These are phyloP conservation scores for Sylvicola fuscatus DNA, from an alignment of 2,888 invertebrate species.

Conservation along the genomic window DNA sequence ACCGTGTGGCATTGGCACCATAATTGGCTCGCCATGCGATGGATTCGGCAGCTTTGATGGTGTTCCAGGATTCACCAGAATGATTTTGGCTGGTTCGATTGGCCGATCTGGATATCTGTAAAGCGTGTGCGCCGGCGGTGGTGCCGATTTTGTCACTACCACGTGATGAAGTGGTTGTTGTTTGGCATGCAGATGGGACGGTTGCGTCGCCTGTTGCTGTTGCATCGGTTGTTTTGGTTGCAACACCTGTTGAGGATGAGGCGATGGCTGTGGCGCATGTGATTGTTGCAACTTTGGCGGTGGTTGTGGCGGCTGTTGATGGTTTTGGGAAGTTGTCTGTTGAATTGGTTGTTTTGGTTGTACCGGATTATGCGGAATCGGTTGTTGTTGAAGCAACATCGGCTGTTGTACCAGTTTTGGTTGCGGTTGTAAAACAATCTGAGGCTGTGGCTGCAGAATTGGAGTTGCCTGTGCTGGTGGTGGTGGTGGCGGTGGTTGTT, in stretches of 20 bases:
- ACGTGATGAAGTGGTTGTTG: slow-evolving; percentile 3
- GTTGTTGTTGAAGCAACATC: not conserved
- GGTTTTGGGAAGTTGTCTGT: not conserved
- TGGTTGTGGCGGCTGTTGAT: not conserved
- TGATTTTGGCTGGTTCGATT: too few relatives aligned
- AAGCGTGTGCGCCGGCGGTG: not conserved
- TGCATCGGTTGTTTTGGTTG: too few relatives aligned
- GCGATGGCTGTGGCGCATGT: not conserved
- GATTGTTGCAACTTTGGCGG: not conserved
- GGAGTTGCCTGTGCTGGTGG: not conserved
- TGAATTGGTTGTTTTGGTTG: not conserved
- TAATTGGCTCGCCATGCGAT: too few relatives aligned
- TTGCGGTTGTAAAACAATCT: not conserved
- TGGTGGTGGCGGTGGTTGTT: not conserved
- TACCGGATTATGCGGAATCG: not conserved
- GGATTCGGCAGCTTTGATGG: too few relatives aligned
- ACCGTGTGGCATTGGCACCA: too few relatives aligned
- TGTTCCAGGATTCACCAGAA: too few relatives aligned
- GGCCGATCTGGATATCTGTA: too few relatives aligned
- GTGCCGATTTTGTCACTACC: slow-evolving; percentile 3
- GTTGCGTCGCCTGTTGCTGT: too few relatives aligned
- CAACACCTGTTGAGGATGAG: not conserved
- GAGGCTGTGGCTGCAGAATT: not conserved
- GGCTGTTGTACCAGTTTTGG: slow-evolving; percentile 2
- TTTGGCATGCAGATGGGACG: slow-evolving; percentile 1